phyloP scores from a whole-genome alignment of 2,888 invertebrate genomes.

The Agrochola litura region DNA sequence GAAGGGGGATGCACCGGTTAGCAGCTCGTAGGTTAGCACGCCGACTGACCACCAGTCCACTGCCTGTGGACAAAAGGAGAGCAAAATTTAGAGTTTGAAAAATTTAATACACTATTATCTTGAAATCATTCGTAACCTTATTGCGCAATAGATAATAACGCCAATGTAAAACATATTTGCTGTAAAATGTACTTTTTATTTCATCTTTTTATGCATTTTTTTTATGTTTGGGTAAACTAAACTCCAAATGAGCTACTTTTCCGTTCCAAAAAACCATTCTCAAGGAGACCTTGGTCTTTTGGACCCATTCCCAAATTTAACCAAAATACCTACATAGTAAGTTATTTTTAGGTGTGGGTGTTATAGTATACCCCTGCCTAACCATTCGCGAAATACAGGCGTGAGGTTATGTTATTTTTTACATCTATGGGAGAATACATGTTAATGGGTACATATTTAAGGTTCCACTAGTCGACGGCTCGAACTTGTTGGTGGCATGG shows the following conservation, averaged over 20 bases:
- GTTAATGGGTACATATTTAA: too few species aligned
- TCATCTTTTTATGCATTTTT: not conserved
- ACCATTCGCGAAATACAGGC: too few species aligned
- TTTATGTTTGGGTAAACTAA: not conserved
- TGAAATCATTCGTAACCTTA: not conserved
- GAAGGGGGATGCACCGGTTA: slow-evolving; percentile 99
- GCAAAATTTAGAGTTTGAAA: not conserved
- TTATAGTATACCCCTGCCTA: too few species aligned
- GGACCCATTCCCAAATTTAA: not conserved
- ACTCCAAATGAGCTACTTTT: not conserved
- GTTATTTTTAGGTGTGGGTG: not conserved
- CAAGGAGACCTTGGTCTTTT: not conserved
- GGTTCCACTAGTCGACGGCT: too few species aligned
- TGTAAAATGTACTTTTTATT: not conserved
- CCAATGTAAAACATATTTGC: not conserved
- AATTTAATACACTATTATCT: not conserved
- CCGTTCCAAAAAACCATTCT: not conserved
- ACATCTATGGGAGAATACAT: too few species aligned
- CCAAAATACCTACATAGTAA: not conserved
- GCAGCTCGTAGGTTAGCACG: slow-evolving; percentile 98
- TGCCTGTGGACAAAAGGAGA: slow-evolving; percentile 91
- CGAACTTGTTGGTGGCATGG: too few species aligned
- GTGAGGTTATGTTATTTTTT: too few species aligned
- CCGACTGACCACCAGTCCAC: slow-evolving; percentile 99
- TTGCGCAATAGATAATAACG: not conserved